A percentile compares a stretch with the other conserved stretches of the same genome.
Conservation (phyloP, 2,797 vertebrate genomes). For the Artibeus jamaicensis region DNA sequence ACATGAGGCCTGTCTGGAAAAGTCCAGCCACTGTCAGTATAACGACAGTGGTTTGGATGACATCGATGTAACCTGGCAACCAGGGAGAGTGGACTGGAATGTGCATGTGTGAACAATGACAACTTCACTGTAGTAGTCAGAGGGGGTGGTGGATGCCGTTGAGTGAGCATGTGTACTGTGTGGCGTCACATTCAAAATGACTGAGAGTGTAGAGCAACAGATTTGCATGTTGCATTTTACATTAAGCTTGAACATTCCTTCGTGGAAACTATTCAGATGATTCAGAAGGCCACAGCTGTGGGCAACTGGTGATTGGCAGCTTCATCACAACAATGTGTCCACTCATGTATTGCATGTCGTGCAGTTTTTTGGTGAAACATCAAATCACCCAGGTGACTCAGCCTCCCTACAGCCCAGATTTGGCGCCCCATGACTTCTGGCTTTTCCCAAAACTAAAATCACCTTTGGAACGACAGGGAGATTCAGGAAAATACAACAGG, state of each 20-base stretch:
- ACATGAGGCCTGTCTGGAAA: neutral
- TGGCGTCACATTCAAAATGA: neutral
- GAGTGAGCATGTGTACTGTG: neutral
- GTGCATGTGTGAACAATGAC: neutral
- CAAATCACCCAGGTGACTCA: neutral
- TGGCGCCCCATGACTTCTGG: neutral
- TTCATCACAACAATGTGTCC: neutral
- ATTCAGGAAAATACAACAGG: neutral
- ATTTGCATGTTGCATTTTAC: neutral
- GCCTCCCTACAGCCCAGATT: neutral
- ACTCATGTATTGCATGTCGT: no score
- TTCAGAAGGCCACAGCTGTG: neutral
- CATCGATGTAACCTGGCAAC: neutral
- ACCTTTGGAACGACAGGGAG: neutral
- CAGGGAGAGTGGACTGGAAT: neutral
- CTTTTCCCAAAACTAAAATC: neutral
- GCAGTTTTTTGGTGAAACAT: no score
- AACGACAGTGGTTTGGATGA: neutral
- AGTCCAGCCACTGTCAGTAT: neutral
- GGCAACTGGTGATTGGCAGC: neutral
- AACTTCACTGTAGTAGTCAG: neutral
- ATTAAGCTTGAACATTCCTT: neutral
- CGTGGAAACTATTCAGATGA: neutral
- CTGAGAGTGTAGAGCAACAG: neutral
- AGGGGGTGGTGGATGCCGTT: neutral